phyloP scores from a whole-genome alignment of 2,888 invertebrate species.

The Limnephilus marmoratus region DNA sequence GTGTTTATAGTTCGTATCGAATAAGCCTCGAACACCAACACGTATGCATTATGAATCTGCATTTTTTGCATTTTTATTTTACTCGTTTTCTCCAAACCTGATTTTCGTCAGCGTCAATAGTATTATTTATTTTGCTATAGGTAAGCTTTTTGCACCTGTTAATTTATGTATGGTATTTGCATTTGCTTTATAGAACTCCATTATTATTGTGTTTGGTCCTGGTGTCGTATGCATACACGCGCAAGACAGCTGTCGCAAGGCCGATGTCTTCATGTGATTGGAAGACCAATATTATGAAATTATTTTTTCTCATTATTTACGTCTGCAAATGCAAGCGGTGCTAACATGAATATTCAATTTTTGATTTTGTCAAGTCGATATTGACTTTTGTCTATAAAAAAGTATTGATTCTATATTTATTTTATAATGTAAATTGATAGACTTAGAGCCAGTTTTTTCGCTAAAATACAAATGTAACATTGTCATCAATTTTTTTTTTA shows the following conservation, averaged over 20 bases:
- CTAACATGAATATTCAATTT: background rate
- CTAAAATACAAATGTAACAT: too few species aligned
- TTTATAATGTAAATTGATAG: too few species aligned
- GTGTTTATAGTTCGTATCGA: background rate
- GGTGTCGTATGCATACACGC: background rate
- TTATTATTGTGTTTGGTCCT: background rate
- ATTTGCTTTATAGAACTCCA: background rate
- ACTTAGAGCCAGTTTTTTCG: too few species aligned
- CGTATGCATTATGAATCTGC: background rate
- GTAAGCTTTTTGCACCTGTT: background rate
- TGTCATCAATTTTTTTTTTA: too few species aligned
- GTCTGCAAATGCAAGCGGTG: background rate
- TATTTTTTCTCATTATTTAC: background rate
- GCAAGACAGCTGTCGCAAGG: background rate
- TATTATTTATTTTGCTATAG: background rate
- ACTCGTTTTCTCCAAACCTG: background rate
- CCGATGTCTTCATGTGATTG: background rate
- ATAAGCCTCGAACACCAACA: background rate
- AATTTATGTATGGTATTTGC: background rate
- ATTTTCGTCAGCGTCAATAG: background rate
- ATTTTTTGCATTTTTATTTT: background rate
- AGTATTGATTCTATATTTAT: too few species aligned
- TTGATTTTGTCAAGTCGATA: background rate
- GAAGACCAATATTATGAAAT: background rate
- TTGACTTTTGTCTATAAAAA: background rate